These are phyloP conservation scores for Palythoa heliodiscus DNA, from an alignment of 92 coral and sea anemone genomes.

Conservation along the genomic window DNA sequence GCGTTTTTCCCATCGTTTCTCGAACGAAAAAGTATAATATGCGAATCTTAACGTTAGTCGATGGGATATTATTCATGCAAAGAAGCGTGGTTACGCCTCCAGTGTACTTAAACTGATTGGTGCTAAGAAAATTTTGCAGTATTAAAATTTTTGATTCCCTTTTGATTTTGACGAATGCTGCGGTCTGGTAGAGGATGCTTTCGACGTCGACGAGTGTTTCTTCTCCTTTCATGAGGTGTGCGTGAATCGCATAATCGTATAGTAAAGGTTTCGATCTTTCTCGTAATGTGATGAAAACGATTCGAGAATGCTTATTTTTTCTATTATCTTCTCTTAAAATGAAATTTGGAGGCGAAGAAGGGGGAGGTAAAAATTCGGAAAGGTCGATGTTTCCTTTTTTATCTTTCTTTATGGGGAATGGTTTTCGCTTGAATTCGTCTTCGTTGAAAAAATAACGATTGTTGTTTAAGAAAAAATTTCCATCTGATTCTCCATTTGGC, in stretches of 20 bases:
- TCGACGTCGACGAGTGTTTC: background rate
- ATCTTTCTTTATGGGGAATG: background rate
- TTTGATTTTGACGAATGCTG: background rate
- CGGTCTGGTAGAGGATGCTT: background rate
- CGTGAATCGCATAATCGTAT: background rate
- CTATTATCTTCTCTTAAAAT: background rate
- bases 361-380: background rate
- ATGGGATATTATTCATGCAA: background rate
- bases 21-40: background rate
- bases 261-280: background rate
- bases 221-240: too few relatives aligned
- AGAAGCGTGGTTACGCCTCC: background rate
- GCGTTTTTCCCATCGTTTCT: background rate
- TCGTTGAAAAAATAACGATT: background rate
- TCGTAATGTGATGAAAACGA: background rate
- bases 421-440: background rate
- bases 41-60: background rate
- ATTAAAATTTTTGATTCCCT: background rate
- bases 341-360: background rate
- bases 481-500: background rate
- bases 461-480: background rate
- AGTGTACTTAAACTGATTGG: background rate
- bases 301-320: background rate
- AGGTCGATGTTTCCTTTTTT: background rate
- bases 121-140: background rate